Evolutionary conservation across 1,140 invertebrate species (phyloP), one percentile per base, ranked within the genome.

Genomic region (Lordiphosa stackelbergi): DNA sequence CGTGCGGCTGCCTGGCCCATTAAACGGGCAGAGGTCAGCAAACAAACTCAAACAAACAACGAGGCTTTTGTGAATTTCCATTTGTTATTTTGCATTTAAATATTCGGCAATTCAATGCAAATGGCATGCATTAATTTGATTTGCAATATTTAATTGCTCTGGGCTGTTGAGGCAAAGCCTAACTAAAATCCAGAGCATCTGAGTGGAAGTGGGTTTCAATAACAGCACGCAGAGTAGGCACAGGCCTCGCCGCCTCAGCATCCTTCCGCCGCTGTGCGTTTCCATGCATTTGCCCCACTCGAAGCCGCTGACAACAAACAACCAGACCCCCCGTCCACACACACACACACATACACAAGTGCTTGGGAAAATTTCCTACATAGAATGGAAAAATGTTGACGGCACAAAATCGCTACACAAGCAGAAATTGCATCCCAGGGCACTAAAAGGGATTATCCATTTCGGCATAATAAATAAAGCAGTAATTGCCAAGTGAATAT

Each of bases 401-500:
- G 66, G 60, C 43, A 56, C 46, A 73, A 73, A 73, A 73, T 70
- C 63, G 70, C 58, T 63, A 60, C 57, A 79, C 60, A 73, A 66
- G 73, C 74, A 62, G 57, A 78, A 78, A 78, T 69, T 66, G 60
- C 73, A 85, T 73, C 49, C 54, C 59, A 55, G 48, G 53, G 60
- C 61, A 55, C 69, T 53, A 58, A 54, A 75, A 66, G 66, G 72
- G 74, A 85, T 85, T 79, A 85, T 85, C 81, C 79, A 79, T 85
- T 85, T 85, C 69, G 71, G 79, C 81, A 85, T 85, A 85, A 85
- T 85, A 85, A 85, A 85, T 85, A 85, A 75, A 85, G 66, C 70
- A 68, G 79, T 85, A 84, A 85, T 78, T 85, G 79, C 73, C 66
- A 69, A 85, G 74, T 79, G 74, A 79, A 66, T 73, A 58, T 66